These are phyloP conservation scores for Microchrysa polita DNA, from an alignment of 2,888 invertebrate genomes.

Conservation along the genomic window DNA sequence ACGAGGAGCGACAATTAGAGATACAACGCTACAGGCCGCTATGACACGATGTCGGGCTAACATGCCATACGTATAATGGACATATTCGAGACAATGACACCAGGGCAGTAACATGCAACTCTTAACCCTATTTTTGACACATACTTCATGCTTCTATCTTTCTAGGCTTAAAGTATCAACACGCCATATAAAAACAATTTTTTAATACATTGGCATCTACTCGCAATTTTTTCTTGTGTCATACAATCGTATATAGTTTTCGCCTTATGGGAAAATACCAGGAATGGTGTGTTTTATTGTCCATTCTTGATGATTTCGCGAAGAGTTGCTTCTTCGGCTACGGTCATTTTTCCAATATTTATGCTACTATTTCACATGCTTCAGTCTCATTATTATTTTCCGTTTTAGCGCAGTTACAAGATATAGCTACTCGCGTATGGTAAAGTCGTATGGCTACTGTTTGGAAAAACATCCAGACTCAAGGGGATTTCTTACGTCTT, in stretches of 20 bases:
- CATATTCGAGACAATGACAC: too few species aligned
- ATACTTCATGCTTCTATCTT: too few species aligned
- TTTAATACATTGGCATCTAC: neutral
- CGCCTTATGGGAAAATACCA: constrained; percentile 37
- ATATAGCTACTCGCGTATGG: neutral
- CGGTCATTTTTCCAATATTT: neutral
- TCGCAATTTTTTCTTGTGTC: neutral
- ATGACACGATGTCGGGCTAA: too few species aligned
- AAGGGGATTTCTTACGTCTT: too few species aligned
- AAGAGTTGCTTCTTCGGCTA: neutral
- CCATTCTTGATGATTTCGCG: neutral
- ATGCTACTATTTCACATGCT: constrained; percentile 12
- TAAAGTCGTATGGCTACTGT: too few species aligned
- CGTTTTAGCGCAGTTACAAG: constrained; percentile 29
- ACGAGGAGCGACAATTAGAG: too few species aligned
- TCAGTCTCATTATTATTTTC: constrained; percentile 27
- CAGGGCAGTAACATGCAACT: too few species aligned
- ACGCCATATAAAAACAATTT: neutral
- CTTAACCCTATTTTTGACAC: too few species aligned
- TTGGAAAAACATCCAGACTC: neutral
- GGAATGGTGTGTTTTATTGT: neutral
- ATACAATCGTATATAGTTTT: neutral
- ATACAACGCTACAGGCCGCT: too few species aligned
- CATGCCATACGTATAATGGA: too few species aligned
- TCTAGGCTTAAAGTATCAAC: too few species aligned